Evolutionary conservation across 2,797 vertebrate genomes (phyloP), one percentile per base, ranked within the genome.

Genomic region (Platalea minor): DNA sequence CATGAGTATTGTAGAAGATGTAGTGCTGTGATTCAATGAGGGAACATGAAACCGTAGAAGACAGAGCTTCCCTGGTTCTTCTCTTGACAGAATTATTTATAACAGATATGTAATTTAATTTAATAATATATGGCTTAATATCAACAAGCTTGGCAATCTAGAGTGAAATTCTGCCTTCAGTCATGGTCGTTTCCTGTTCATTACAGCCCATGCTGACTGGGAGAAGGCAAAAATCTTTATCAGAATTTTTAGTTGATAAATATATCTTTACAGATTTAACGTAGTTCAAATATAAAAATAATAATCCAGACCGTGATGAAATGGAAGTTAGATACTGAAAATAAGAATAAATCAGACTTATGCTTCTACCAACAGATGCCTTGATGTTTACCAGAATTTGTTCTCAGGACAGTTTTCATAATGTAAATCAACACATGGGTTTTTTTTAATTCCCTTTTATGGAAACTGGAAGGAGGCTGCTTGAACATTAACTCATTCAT

Each of bases 61-160:
- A n/a, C 0, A 0, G 43, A 53, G 21, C 15, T 78, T 91, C 24
- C 28, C 9, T 48, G 7, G 6, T 75, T 68, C 15, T 85, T 77
- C 7, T 78, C 11, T 24, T 85, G 41, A 18, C 8, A 29, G 15
- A 93, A 45, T 37, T 79, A 26, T 13, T 63, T 88, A 33, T 46
- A 53, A 15, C 15, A 59, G 17, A 23, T n/a, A 5, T 0, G 3
- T 53, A 0, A 13, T 35, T 57, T 63, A 67, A 51, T 59, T 41
- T 35, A 67, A 68, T 8, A 21, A 25, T 35, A 5, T 35, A 11
- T 46, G 76, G 13, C 23, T 67, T 79, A n/a, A 4, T 43, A 64
- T 37, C 26, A 53, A 1, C 10, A 14, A 79, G 10, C 10, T 8
- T 85, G 53, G 31, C 17, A 31, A 50, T 85, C 25, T 19, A 59